Evolutionary conservation across 1,140 invertebrate genomes (phyloP), one percentile per base, ranked within the genome.

Genomic region (Odontomachus brunneus): DNA sequence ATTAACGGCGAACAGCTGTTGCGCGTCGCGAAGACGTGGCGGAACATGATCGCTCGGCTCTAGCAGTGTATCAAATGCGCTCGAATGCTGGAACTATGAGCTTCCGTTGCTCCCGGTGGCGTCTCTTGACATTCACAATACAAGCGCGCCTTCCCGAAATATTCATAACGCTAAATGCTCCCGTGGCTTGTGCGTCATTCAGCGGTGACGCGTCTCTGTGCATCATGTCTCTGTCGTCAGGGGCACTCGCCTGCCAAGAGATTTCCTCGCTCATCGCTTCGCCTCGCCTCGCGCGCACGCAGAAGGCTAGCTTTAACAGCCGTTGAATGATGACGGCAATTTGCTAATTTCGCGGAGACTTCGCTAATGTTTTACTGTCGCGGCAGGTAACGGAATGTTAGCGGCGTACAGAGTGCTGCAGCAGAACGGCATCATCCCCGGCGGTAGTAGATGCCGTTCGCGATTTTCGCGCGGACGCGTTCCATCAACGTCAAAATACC

Each of bases 161-260:
- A 80, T 80, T 80, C 75, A 78, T 78, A 78, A 44, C 65, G 75
- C 59, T 80, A 71, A 80, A 71, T 53, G 59, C 51, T 80, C 75
- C 66, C 51, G 65, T 55, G 51, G 51, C 63, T 78, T 80, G 38
- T 44, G 65, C 75, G 75, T 80, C 75, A 80, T 80, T 80, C 75
- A 80, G 75, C 75, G 38, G 38, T 44, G 38, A 80, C 69, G 75
- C 65, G 75, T 71, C 51, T 29, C 17, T 33, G 29, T 33, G n/a
- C n/a, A n/a, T n/a, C n/a, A n/a, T 33, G 29, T 33, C 29, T 33
- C 2, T 33, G 29, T 5, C 51, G 53, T 71, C 65, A 80, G 65
- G 22, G 57, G 51, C 65, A 57, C 48, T 80, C 57, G 65, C 75
- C 51, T 80, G 75, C 75, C 75, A 80, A 55, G 33, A 80, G 75